These are phyloP conservation scores for Nothobranchius kuhntae DNA, from an alignment of 2,113 vertebrate species.

Conservation along the genomic window DNA sequence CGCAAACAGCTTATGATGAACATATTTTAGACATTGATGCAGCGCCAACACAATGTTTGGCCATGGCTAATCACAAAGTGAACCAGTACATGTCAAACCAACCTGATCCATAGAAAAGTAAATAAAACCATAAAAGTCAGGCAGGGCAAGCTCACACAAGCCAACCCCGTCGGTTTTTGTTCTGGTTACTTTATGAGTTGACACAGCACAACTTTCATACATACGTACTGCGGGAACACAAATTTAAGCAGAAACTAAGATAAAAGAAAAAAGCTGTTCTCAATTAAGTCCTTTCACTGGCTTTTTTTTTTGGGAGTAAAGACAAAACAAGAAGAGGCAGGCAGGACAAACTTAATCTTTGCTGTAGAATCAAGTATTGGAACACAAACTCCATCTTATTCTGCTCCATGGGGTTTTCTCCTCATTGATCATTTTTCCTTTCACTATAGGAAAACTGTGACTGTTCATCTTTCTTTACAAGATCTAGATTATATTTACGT, in stretches of 20 bases:
- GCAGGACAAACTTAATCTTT: background rate
- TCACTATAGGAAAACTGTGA: background rate
- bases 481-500: background rate
- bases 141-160: constrained; percentile 26
- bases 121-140: constrained; percentile 10
- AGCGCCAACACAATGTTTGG: background rate
- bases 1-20: background rate
- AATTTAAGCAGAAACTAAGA: background rate
- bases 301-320: background rate
- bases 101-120: constrained; percentile 7
- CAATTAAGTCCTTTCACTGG: background rate
- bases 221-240: background rate
- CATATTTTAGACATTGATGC: background rate
- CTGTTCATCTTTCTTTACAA: background rate
- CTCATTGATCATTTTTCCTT: background rate
- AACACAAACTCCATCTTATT: background rate
- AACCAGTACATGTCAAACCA: constrained; percentile 2
- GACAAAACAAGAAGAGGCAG: background rate
- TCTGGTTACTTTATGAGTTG: background rate
- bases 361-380: background rate
- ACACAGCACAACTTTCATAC: background rate
- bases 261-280: no score
- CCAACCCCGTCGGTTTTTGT: constrained; percentile 1
- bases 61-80: constrained; percentile 2
- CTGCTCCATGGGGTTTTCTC: background rate